Percentiles rank a stretch among this genome's conserved stretches.
Conservation (phyloP, 2,888 invertebrate species). For the Drosophila borborema region DNA sequence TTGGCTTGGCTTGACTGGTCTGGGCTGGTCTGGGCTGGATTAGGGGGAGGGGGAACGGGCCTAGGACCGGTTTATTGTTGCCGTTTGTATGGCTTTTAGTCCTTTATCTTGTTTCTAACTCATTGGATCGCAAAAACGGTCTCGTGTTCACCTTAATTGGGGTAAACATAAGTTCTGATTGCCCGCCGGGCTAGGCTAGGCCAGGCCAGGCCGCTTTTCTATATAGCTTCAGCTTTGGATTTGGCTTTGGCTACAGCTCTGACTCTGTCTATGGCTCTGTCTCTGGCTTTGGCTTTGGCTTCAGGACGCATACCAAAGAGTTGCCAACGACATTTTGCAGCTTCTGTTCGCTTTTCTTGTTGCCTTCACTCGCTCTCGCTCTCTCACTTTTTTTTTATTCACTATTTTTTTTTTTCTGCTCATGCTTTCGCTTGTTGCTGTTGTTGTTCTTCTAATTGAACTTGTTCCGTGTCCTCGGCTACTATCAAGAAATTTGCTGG, state of each 20-base stretch:
- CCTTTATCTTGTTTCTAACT: conserved; percentile 84
- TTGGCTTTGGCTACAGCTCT: neutral
- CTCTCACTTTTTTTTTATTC: neutral
- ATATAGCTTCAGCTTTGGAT: conserved; percentile 13
- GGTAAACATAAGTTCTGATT: conserved; percentile 79
- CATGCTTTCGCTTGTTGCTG: neutral
- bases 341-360: conserved; percentile 10
- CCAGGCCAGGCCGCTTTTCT: conserved; percentile 35
- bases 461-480: conserved; percentile 21
- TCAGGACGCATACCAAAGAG: conserved; percentile 51
- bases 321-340: conserved; percentile 60
- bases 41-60: neutral
- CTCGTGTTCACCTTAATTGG: conserved; percentile 84
- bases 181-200: conserved; percentile 52
- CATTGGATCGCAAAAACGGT: conserved; percentile 83
- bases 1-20: neutral
- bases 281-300: neutral
- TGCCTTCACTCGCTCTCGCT: neutral
- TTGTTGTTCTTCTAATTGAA: conserved; percentile 37
- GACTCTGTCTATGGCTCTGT: conserved; percentile 2
- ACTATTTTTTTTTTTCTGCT: conserved; percentile 5
- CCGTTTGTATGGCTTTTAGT: conserved; percentile 71
- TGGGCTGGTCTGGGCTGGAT: neutral
- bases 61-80: conserved; percentile 65
- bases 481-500: conserved; percentile 23